These are phyloP conservation scores for Pelochelys cantorii DNA, from an alignment of 2,797 vertebrate genomes.

Conservation along the genomic window DNA sequence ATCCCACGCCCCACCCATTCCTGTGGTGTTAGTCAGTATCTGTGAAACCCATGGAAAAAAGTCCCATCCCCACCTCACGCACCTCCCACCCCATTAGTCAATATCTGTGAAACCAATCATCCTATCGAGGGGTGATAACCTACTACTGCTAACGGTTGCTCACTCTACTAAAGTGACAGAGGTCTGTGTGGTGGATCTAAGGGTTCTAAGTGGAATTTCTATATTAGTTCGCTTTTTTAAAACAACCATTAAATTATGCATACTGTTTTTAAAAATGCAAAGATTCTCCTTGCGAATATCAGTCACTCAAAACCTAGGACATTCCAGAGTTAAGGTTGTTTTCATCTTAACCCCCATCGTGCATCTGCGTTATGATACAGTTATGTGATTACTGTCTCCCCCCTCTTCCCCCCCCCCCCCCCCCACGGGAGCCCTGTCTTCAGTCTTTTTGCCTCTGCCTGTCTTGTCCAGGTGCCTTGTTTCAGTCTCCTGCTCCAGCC, in stretches of 20 bases:
- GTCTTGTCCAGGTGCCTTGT: not conserved
- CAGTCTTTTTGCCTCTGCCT: not conserved
- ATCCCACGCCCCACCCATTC: not conserved
- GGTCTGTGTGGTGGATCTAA: not conserved
- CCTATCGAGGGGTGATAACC: not conserved
- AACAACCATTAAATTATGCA: not conserved
- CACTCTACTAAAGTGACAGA: not conserved
- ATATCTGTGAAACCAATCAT: not conserved
- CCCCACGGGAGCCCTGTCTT: rapidly evolving
- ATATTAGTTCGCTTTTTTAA: not conserved
- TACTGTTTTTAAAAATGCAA: not conserved
- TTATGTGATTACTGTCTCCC: not conserved
- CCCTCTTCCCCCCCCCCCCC: too few species aligned
- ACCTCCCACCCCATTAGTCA: too few species aligned
- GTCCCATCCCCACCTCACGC: not conserved
- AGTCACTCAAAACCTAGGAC: not conserved
- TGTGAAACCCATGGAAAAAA: not conserved
- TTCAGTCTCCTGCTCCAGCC: not conserved
- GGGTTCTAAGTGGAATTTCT: not conserved
- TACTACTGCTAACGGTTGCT: not conserved
- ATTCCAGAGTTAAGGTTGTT: not conserved
- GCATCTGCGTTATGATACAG: rapidly evolving
- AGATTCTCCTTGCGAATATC: not conserved
- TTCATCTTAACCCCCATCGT: not conserved
- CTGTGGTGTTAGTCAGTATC: not conserved